Evolutionary conservation across 2,888 invertebrate genomes (phyloP).

Genomic region (Stegana nigrithorax): DNA sequence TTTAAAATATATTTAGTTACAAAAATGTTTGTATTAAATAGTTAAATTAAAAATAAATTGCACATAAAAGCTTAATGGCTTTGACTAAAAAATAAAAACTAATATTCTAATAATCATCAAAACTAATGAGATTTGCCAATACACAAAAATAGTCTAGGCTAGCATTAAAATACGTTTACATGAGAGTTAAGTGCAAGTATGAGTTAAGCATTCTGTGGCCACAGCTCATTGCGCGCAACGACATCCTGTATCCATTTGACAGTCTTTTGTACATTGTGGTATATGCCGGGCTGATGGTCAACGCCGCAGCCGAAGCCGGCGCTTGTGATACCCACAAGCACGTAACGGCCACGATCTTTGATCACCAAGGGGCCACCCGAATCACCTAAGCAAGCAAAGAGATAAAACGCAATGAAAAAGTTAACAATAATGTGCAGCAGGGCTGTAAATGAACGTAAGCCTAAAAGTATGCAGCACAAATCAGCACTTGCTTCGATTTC

Average conservation of each 20-base stretch:
- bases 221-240: conserved; percentile 62
- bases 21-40: too few species aligned
- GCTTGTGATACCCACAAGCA: conserved; percentile 84
- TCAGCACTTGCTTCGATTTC: too few species aligned
- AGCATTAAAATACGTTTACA: conserved; percentile 4
- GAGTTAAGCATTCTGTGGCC: too few species aligned
- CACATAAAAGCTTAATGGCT: too few species aligned
- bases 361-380: conserved; percentile 84
- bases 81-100: too few species aligned
- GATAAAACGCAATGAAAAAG: neutral
- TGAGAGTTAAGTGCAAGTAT: conserved; percentile 24
- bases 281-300: conserved; percentile 87
- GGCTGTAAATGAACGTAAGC: conserved; percentile 18
- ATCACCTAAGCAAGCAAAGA: conserved; percentile 72
- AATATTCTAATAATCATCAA: too few species aligned
- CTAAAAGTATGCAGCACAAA: conserved; percentile 44
- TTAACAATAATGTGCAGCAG: neutral
- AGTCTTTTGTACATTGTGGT: conserved; percentile 82
- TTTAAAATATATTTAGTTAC: too few species aligned
- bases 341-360: conserved; percentile 77
- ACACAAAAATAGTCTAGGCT: neutral
- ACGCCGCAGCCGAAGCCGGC: conserved; percentile 90
- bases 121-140: too few species aligned
- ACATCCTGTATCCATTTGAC: conserved; percentile 77
- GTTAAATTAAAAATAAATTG: too few species aligned